Conservation (phyloP, 2,888 invertebrate species). For the Drosophila stalkeri region DNA sequence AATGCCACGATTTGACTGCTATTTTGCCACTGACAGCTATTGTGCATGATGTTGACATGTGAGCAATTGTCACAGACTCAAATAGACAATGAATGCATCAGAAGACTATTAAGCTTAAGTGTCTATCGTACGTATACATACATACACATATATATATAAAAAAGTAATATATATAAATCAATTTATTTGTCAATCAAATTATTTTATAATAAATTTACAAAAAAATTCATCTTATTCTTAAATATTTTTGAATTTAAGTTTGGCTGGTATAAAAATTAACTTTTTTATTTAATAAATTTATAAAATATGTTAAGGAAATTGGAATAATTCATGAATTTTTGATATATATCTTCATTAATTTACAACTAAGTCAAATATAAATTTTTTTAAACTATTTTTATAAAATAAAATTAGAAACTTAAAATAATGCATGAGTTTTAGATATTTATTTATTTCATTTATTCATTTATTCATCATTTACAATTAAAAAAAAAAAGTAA, state of each 20-base stretch:
- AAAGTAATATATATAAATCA: background rate
- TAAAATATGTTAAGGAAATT: too few relatives aligned
- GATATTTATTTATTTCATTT: too few relatives aligned
- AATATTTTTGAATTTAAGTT: background rate
- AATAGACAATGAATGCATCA: constrained; percentile 13
- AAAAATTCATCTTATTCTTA: background rate
- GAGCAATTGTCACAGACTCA: constrained; percentile 30
- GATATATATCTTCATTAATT: too few relatives aligned
- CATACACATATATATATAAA: too few relatives aligned
- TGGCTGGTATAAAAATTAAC: background rate
- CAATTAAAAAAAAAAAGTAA: too few relatives aligned
- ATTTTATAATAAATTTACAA: background rate
- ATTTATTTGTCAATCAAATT: background rate
- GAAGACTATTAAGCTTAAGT: background rate
- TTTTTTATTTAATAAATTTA: too few relatives aligned
- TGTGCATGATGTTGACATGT: constrained; percentile 56
- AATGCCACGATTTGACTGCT: constrained; percentile 25
- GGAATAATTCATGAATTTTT: too few relatives aligned
- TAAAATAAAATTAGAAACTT: too few relatives aligned
- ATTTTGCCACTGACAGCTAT: constrained; percentile 55
- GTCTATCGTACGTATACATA: background rate
- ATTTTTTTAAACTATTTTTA: too few relatives aligned
- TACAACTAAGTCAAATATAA: too few relatives aligned
- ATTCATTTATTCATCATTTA: too few relatives aligned
- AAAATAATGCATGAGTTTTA: too few relatives aligned